Conservation (phyloP, 2,113 vertebrate species). For the Tonatia bakeri region DNA sequence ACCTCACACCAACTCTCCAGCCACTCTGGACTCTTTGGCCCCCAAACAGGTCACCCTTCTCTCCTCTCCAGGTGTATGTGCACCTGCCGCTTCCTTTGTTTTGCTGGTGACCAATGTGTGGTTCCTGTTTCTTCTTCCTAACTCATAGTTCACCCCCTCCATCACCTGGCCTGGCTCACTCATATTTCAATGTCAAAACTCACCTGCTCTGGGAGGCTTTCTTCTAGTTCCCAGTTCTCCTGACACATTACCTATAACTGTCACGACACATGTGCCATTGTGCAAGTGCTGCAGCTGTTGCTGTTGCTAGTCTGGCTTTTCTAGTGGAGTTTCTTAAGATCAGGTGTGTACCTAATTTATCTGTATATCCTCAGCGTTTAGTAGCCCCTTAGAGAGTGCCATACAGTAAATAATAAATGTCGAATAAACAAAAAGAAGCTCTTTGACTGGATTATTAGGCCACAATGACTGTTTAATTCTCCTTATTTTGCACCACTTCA, state of each 20-base stretch:
- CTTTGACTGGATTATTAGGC: not conserved
- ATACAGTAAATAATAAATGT: not conserved
- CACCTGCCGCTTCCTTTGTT: not conserved
- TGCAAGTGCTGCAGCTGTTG: not conserved
- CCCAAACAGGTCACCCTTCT: not conserved
- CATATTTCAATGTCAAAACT: not conserved
- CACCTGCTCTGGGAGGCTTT: not conserved
- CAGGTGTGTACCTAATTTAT: not conserved
- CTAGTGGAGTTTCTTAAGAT: not conserved
- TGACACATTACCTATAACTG: not conserved
- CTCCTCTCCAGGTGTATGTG: not conserved
- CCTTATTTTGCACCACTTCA: slow-evolving; percentile 6
- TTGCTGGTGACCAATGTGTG: not conserved
- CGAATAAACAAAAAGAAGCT: not conserved
- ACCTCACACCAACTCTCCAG: not conserved
- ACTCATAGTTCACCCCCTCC: not conserved
- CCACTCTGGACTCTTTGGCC: not conserved
- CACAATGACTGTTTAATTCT: not conserved
- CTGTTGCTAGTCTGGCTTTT: not conserved
- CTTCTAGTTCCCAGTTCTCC: not conserved
- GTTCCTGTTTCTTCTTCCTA: not conserved
- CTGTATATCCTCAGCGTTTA: not conserved
- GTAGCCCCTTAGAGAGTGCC: not conserved
- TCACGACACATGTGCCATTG: not conserved
- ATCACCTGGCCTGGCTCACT: not conserved